phyloP scores from a whole-genome alignment of 2,113 vertebrate species.

The Chlamydotis undulata region DNA sequence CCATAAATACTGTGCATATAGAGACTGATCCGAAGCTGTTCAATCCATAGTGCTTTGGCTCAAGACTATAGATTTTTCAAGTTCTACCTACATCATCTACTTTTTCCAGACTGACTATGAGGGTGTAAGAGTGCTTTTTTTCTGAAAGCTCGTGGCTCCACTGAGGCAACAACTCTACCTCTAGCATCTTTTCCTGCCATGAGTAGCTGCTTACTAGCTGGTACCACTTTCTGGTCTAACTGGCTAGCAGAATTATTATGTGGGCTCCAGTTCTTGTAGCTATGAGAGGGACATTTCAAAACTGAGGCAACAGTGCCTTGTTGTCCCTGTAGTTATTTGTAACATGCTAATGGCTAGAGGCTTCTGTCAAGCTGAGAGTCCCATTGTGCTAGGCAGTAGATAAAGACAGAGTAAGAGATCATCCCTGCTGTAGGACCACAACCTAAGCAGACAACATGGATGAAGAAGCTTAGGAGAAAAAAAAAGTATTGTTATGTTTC shows the following conservation, averaged over 20 bases:
- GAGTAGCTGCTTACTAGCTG: background rate
- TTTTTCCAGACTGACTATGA: background rate
- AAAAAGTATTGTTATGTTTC: background rate
- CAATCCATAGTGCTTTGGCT: background rate
- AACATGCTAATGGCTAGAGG: accelerated
- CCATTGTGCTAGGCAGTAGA: background rate
- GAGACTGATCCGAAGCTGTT: background rate
- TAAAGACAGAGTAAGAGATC: background rate
- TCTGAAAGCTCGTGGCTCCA: background rate
- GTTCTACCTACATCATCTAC: background rate
- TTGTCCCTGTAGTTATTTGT: background rate
- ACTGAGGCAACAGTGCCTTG: background rate
- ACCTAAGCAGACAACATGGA: background rate
- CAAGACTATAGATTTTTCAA: background rate
- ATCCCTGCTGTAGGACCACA: background rate
- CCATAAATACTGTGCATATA: background rate
- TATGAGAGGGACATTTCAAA: background rate
- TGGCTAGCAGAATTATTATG: background rate
- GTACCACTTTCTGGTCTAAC: background rate
- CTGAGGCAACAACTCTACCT: background rate
- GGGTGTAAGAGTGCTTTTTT: background rate
- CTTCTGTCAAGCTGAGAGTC: background rate
- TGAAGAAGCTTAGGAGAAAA: background rate
- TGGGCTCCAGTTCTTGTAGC: background rate
- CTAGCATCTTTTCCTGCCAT: background rate